Conservation (phyloP, 2,797 vertebrate genomes). For the Pseudomugil tenellus region DNA sequence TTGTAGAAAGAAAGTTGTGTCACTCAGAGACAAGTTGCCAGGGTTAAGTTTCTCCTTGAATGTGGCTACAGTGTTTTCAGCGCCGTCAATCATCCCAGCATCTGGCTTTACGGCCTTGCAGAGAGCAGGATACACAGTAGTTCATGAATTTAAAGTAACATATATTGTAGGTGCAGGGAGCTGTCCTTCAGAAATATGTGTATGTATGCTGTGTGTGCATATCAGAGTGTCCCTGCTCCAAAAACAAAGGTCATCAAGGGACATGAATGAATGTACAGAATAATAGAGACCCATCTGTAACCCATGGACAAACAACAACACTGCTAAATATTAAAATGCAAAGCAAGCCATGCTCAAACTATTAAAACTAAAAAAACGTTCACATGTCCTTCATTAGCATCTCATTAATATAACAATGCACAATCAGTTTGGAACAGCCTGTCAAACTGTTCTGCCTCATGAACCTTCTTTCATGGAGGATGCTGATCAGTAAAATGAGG, state of each 20-base stretch:
- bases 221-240: background rate
- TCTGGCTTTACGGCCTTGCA: background rate
- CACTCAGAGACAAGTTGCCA: no score
- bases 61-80: background rate
- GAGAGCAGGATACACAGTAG: background rate
- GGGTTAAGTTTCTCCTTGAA: no score
- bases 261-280: background rate
- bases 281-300: no score
- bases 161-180: no score
- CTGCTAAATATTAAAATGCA: background rate
- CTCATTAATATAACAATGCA: conserved; percentile 50
- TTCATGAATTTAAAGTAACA: no score
- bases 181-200: no score
- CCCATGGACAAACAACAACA: background rate
- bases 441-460: conserved; percentile 39
- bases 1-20: no score
- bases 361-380: conserved; percentile 1
- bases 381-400: conserved; percentile 49
- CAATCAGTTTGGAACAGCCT: conserved; percentile 54
- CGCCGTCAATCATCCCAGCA: background rate
- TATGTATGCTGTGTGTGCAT: no score
- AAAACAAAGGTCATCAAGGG: no score
- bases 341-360: background rate
- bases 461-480: conserved; percentile 29
- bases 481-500: conserved; percentile 48